Evolutionary conservation across 2,113 vertebrate species (phyloP), one percentile per base, ranked within the genome.

Genomic region (Syngnathoides biaculeatus): DNA sequence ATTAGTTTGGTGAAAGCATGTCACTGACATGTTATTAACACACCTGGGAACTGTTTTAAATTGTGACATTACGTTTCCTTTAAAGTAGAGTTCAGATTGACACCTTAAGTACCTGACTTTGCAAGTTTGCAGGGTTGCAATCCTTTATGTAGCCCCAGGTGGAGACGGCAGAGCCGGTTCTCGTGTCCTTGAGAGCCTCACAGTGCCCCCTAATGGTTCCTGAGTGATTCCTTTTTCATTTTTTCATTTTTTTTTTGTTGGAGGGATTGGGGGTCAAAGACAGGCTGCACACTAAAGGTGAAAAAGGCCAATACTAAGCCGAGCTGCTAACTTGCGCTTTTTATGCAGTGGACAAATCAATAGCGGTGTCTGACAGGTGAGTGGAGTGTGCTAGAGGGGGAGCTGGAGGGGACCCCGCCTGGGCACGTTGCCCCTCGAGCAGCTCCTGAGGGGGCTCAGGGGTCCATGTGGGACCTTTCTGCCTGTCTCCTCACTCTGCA

Each of bases 311-410:
- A 77, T 89, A 93, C 91, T 94, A 93, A 95, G 91, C 90, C 92
- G 91, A 92, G 89, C 88, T 89, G 89, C 90, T 91, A 94, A 91
- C 86, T 89, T 83, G 87, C 86, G 75, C 84, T 91, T 43, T 91
- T 93, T 90, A 94, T 92, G 91, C 93, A 90, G 91, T 87, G 89
- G 79, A 86, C 91, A 90, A 91, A 96, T 98, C 95, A 93, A 97
- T 97, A 94, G 83, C 88, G 91, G 85, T 82, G 93, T 94, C 93
- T 94, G 91, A 94, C 93, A 94, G 93, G 89, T 89, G 71, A 84
- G 52, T 53, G 79, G 74, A 82, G 81, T 84, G 62, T 67, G 80
- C 86, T 80, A 22, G 77, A 2, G 62, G 82, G 86, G 82, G 67
- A 65, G 79, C 50, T 79, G 69, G 74, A 76, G 88, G 91, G 76